Evolutionary conservation across 2,888 invertebrate genomes (phyloP), one percentile per base, ranked within the genome.

Genomic region (Orchesella flavescens): DNA sequence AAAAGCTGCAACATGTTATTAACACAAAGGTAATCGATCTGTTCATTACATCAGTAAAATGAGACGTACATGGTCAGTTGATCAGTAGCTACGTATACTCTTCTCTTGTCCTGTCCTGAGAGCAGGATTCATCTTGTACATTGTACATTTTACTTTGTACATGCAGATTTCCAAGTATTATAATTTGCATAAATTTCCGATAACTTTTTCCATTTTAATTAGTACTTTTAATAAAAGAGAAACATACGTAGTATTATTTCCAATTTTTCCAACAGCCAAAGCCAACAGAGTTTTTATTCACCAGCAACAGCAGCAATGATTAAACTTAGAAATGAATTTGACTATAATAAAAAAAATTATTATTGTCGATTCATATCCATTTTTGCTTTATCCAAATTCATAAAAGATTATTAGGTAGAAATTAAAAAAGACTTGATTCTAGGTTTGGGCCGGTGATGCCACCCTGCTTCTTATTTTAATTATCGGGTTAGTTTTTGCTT

Each of bases 1-100:
- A 61, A 73, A 73, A 73, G 13, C 55, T 34, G 34, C 9, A 71
- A 61, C 74, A 65, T 74, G 73, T 73, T 73, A 73, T 73, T 61
- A 59, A 13, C n/a, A 46, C 61, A 61, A 73, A 17, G 73, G 61
- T 65, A 49, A 74, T 74, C 23, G 74, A 74, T 63, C 49, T 17
- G 49, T 63, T 61, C 34, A 34, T 34, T 34, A 34, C 34, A 7
- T 34, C 2, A 34, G 2, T 7, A 2, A 34, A 34, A 34, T 34
- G 34, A 34, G 34, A 34, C 34, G 7, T 34, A 34, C 34, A 34
- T 34, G n/a, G n/a, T n/a, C n/a, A n/a, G n/a, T n/a, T n/a, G n/a
- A n/a, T n/a, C n/a, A n/a, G n/a, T n/a, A n/a, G n/a, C n/a, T n/a
- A n/a, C n/a, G n/a, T n/a, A n/a, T n/a, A n/a, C n/a, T n/a, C n/a